Evolutionary conservation across 2,113 vertebrate species (phyloP).

Genomic region (Apodemus sylvaticus): DNA sequence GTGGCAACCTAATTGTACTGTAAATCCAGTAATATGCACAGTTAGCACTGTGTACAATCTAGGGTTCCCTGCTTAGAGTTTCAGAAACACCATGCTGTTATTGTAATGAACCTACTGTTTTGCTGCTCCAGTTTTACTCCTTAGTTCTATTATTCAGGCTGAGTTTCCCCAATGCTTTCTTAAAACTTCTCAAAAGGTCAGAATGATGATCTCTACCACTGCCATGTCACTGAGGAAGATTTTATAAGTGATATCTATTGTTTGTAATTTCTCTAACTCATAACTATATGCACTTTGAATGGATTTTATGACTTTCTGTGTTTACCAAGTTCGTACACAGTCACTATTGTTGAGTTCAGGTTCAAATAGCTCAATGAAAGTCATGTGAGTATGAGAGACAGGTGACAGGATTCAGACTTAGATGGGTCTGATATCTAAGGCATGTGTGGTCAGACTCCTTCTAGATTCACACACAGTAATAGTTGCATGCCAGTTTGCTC

Average conservation of each 20-base stretch:
- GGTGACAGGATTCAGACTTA: background rate
- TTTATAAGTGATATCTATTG: background rate
- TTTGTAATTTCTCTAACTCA: background rate
- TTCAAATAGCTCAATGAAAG: slow-evolving; percentile 24
- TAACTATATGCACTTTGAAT: background rate
- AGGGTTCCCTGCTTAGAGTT: slow-evolving; percentile 69
- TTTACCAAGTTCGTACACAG: background rate
- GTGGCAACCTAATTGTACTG: slow-evolving; percentile 77
- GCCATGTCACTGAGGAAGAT: background rate
- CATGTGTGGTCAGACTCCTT: background rate
- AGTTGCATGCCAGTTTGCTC: background rate
- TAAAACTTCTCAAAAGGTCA: slow-evolving; percentile 63
- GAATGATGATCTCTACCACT: background rate
- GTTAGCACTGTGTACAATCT: slow-evolving; percentile 67
- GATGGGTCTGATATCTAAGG: background rate
- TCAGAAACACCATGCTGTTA: slow-evolving; percentile 79
- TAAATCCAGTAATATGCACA: slow-evolving; percentile 71
- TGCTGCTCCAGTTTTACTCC: slow-evolving; percentile 65
- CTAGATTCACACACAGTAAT: background rate
- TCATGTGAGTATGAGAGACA: background rate
- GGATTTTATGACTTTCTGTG: background rate
- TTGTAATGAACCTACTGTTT: slow-evolving; percentile 67
- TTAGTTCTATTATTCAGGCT: slow-evolving; percentile 65
- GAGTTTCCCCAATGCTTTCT: slow-evolving; percentile 34
- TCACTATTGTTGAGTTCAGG: background rate